Percentiles rank a stretch among this genome's conserved stretches.
Conservation (phyloP, 2,888 invertebrate species). For the Amphimallon solstitiale region DNA sequence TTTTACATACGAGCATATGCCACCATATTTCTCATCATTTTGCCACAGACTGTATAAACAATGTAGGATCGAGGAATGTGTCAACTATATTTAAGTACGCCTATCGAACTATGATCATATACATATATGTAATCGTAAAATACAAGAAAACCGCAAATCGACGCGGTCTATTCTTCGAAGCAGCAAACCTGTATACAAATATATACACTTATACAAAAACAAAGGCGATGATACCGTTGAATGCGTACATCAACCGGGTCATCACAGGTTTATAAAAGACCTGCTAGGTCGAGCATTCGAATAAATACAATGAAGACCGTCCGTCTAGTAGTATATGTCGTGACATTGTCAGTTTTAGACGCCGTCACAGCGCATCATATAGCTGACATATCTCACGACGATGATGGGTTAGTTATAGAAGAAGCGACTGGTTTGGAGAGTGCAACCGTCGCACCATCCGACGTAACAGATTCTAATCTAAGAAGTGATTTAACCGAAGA, state of each 20-base stretch:
- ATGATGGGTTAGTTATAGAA: neutral
- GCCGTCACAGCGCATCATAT: neutral
- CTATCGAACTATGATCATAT: constrained; percentile 5
- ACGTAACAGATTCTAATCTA: neutral
- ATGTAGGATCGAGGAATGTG: no score
- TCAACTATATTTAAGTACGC: no score
- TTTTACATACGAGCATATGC: no score
- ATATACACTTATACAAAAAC: constrained; percentile 3
- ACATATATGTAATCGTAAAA: no score
- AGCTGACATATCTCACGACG: neutral
- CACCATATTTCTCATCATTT: no score
- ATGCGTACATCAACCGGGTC: constrained; percentile 28
- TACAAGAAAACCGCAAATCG: neutral
- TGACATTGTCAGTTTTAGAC: neutral
- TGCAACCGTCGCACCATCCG: neutral
- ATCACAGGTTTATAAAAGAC: constrained; percentile 23
- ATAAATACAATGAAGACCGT: constrained; percentile 23
- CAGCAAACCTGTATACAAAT: constrained; percentile 23
- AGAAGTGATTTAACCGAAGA: constrained; percentile 18
- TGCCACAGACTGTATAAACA: no score
- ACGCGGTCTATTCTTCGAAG: constrained; percentile 3
- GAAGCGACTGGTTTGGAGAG: neutral
- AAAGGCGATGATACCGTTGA: constrained; percentile 25
- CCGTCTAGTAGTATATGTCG: constrained; percentile 3
- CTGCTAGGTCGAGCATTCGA: constrained; percentile 7